These are phyloP conservation scores for Salvelinus namaycush DNA, from an alignment of 2,113 vertebrate species.

Conservation along the genomic window DNA sequence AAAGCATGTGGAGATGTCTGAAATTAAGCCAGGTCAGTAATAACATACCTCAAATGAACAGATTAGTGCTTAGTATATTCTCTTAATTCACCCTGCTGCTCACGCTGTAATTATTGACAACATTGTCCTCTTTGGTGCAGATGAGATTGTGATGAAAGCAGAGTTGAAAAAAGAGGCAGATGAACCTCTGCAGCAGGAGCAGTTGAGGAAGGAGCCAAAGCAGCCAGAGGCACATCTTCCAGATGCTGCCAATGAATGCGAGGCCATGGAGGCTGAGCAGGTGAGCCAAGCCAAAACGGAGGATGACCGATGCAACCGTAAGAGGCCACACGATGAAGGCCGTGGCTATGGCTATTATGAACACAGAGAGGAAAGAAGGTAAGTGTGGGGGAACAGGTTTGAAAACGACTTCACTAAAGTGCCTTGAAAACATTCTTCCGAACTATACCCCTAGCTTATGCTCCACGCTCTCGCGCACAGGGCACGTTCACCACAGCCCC, in stretches of 20 bases:
- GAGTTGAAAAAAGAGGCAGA: constrained; percentile 7
- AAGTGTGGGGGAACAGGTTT: background rate
- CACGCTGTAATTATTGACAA: background rate
- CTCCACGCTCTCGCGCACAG: constrained; percentile 51
- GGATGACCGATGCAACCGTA: constrained; percentile 68
- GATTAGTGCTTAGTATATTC: background rate
- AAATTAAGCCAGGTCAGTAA: constrained; percentile 14
- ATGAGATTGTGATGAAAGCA: constrained; percentile 8
- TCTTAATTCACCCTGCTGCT: background rate
- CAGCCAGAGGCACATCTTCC: constrained; percentile 29
- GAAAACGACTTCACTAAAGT: too few species aligned
- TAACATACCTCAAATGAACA: background rate
- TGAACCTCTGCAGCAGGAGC: background rate
- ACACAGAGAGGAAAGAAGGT: constrained; percentile 86
- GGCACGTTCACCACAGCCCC: constrained; percentile 84
- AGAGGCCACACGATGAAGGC: constrained; percentile 80
- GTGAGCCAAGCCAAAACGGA: constrained; percentile 55
- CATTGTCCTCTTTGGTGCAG: background rate
- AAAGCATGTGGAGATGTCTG: constrained; percentile 26
- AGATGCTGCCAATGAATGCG: background rate
- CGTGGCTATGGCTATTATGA: constrained; percentile 82
- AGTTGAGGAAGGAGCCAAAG: constrained; percentile 36
- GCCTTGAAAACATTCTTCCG: background rate
- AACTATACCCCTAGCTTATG: background rate
- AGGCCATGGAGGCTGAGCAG: constrained; percentile 21